Conservation (phyloP, 2,797 vertebrate species). For the Myripristis murdjan region DNA sequence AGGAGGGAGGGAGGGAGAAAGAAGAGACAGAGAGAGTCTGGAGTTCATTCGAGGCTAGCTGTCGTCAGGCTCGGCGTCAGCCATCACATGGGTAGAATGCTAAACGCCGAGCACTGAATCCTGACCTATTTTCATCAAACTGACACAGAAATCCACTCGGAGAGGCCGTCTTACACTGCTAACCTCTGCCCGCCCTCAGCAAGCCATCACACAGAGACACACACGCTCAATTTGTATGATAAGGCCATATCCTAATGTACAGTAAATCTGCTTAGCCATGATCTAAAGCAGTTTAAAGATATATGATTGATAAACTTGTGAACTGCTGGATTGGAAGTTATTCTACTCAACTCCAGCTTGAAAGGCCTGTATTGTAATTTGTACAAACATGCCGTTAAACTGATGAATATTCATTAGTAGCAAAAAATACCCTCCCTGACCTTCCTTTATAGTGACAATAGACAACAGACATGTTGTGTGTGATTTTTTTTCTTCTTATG, state of each 20-base stretch:
- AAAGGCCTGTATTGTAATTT: slow-evolving; percentile 70
- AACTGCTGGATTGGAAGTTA: slow-evolving; percentile 31
- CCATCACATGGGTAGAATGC: slow-evolving; percentile 80
- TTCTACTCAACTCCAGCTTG: slow-evolving; percentile 28
- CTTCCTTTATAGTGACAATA: slow-evolving; percentile 61
- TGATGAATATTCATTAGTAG: slow-evolving; percentile 76
- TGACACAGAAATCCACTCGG: slow-evolving; percentile 79
- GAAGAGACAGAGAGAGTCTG: slow-evolving; percentile 51
- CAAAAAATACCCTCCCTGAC: slow-evolving; percentile 57
- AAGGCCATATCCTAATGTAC: slow-evolving; percentile 25
- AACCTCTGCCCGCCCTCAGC: slow-evolving; percentile 63
- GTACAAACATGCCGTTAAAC: slow-evolving; percentile 61
- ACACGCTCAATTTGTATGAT: not conserved
- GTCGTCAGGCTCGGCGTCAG: slow-evolving; percentile 71
- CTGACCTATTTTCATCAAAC: slow-evolving; percentile 87
- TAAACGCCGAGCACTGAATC: slow-evolving; percentile 78
- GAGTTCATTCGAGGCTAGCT: slow-evolving; percentile 79
- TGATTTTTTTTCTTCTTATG: slow-evolving; percentile 24
- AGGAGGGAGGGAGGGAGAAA: slow-evolving; percentile 10
- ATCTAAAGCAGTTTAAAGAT: slow-evolving; percentile 40
- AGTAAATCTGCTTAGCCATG: slow-evolving; percentile 36
- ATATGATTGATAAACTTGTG: slow-evolving; percentile 60
- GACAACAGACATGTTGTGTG: slow-evolving; percentile 49
- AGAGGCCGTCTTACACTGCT: slow-evolving; percentile 64
- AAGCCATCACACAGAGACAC: slow-evolving; percentile 26